Percentiles rank a stretch among this genome's conserved stretches.
Conservation (phyloP, 2,888 invertebrate species). For the Aspidiotus rigidus region DNA sequence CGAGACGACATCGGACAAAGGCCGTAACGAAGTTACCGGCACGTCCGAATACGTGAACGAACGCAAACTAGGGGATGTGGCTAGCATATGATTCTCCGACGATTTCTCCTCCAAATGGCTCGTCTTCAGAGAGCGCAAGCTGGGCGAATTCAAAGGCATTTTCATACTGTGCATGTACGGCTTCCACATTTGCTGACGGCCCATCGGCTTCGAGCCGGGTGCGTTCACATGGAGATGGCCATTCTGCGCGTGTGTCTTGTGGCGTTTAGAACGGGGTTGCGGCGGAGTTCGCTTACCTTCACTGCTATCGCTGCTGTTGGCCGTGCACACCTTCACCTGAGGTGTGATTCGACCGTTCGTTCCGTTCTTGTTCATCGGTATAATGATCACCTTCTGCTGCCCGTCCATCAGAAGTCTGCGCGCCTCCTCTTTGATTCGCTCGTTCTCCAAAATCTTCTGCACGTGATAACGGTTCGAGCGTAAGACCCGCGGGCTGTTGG, state of each 20-base stretch:
- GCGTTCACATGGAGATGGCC: too few species aligned
- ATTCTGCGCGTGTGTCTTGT: not conserved
- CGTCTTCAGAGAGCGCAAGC: slow-evolving; percentile 35
- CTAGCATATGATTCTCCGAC: slow-evolving; percentile 4
- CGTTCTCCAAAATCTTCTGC: slow-evolving; percentile 28
- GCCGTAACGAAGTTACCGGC: slow-evolving; percentile 36
- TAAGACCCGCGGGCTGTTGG: slow-evolving; percentile 18
- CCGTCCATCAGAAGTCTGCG: slow-evolving; percentile 27
- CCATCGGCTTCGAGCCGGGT: not conserved
- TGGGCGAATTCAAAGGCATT: slow-evolving; percentile 33
- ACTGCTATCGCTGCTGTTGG: slow-evolving; percentile 36
- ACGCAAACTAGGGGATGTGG: slow-evolving; percentile 28
- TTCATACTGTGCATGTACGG: slow-evolving; percentile 7
- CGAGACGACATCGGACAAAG: slow-evolving; percentile 58
- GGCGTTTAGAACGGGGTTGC: slow-evolving; percentile 18
- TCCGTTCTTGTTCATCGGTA: slow-evolving; percentile 34
- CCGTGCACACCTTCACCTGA: slow-evolving; percentile 21
- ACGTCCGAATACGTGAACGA: slow-evolving; percentile 20
- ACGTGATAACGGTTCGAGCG: not conserved
- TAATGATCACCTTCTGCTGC: slow-evolving; percentile 35
- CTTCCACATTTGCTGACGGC: slow-evolving; percentile 7
- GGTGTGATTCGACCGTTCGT: slow-evolving; percentile 6
- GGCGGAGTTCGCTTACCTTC: slow-evolving; percentile 36
- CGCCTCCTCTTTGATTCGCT: slow-evolving; percentile 27
- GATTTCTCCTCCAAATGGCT: slow-evolving; percentile 19